Base-by-base conservation (phyloP, 2,113 vertebrate genomes). In the Peucedramus taeniatus region DNA sequence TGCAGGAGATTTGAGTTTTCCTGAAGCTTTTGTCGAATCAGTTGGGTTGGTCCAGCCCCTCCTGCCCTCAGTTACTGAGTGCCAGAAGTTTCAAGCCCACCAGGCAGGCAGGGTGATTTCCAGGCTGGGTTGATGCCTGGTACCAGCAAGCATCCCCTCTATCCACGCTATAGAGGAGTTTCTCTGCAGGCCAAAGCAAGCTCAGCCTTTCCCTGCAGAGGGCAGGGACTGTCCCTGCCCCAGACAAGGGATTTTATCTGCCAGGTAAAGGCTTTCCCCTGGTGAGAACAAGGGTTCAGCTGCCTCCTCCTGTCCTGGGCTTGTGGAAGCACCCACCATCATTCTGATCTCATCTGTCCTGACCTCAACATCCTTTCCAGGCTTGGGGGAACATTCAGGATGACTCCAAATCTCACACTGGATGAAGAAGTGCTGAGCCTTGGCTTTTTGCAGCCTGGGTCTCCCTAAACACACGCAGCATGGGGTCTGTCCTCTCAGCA, bases 381-480 rank as follows among this genome's bases (percentile, higher is more conserved):
- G 14, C 60, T 47, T 69, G 44, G 13, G 4, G 14, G 20, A 45
- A 6, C 2, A 1, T 15, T 79, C 3, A 1, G 53, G 23, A 20
- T 71, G 44, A 31, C 65, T 93, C 35, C 64, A 37, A 33, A 56
- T 28, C 33, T 61, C 51, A 39, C 3, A 0, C 0, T 56, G 44
- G n/a, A 45, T 47, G 30, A 81, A 86, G 39, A 66, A 30, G 33
- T 24, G 44, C 64, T 83, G 50, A 78, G 39, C 70, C 31, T 54
- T 40, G 72, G 39, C 65, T 86, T 84, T 77, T 31, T 76, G 35
- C 42, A 91, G 45, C 39, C 63, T 50, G 40, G 2, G 2, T 54
- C 24, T 72, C 45, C 45, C 40, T 60, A 22, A 19, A 53, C 9
- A 24, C 27, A 10, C 0, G 0, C 61, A 64, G 70, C 9, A 1